phyloP scores from a whole-genome alignment of 2,113 vertebrate species.

The Tragelaphus buxtoni region DNA sequence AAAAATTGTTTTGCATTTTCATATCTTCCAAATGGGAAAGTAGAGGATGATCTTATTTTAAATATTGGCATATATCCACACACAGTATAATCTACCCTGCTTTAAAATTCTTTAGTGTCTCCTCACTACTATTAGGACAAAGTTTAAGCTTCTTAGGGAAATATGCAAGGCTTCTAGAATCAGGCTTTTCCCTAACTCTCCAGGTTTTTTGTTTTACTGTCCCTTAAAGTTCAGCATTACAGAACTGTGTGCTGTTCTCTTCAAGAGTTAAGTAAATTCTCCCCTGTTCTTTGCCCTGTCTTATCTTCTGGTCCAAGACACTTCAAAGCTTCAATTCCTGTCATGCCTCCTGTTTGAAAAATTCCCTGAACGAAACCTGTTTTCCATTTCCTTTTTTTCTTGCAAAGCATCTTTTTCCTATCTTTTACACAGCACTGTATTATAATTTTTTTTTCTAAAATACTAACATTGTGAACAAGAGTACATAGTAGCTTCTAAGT shows the following conservation, averaged over 20 bases:
- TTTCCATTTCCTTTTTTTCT: not conserved
- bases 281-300: not conserved
- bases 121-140: not conserved
- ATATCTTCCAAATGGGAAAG: not conserved
- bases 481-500: not conserved
- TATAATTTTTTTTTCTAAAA: not conserved
- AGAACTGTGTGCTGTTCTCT: slow-evolving; percentile 4
- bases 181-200: not conserved
- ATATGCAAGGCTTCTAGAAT: not conserved
- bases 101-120: slow-evolving; percentile 13
- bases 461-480: not conserved
- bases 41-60: not conserved
- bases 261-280: not conserved
- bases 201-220: slow-evolving; percentile 22
- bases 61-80: not conserved
- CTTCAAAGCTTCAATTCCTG: slow-evolving; percentile 33
- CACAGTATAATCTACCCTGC: not conserved
- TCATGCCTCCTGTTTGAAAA: slow-evolving; percentile 24
- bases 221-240: not conserved
- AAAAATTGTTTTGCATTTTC: not conserved
- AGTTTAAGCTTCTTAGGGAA: slow-evolving; percentile 22
- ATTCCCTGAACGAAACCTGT: slow-evolving; percentile 17
- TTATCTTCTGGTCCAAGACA: not conserved
- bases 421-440: not conserved
- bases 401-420: not conserved